Percentiles rank a stretch among this genome's conserved stretches.
Conservation (phyloP, 2,113 vertebrate genomes). For the Etia nguti region DNA sequence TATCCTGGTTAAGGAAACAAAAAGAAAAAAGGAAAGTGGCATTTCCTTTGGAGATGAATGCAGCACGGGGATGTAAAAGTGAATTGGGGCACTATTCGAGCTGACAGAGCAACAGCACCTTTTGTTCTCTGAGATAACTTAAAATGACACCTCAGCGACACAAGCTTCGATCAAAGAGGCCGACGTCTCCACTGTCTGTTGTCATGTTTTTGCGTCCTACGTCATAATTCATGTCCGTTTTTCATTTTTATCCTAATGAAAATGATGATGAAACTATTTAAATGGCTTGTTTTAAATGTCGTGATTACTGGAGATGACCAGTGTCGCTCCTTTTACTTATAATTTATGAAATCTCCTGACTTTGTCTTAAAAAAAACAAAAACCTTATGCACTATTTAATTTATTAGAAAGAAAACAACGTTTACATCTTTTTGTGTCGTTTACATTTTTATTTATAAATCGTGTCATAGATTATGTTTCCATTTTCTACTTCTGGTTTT, state of each 20-base stretch:
- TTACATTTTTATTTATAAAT: constrained; percentile 45
- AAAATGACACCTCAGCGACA: constrained; percentile 18
- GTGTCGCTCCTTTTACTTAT: constrained; percentile 35
- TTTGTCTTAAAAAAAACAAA: neutral
- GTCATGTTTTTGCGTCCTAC: neutral
- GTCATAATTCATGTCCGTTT: neutral
- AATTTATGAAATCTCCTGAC: constrained; percentile 16
- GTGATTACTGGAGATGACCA: neutral
- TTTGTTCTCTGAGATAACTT: neutral
- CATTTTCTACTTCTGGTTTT: constrained; percentile 59
- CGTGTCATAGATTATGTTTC: constrained; percentile 44
- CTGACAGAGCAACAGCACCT: neutral
- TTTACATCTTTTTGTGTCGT: constrained; percentile 51
- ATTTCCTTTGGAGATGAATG: neutral
- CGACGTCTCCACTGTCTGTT: neutral
- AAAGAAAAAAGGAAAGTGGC: neutral
- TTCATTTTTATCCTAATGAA: constrained; percentile 14
- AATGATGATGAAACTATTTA: neutral
- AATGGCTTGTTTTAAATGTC: constrained; percentile 5
- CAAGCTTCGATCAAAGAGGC: constrained; percentile 3
- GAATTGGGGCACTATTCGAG: neutral
- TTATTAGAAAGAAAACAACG: constrained; percentile 41
- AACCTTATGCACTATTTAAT: constrained; percentile 46
- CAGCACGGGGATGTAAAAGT: neutral
- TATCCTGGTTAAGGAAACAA: neutral